These are phyloP conservation scores for Chrysina gloriosa DNA, from an alignment of 2,888 invertebrate genomes.

Conservation along the genomic window DNA sequence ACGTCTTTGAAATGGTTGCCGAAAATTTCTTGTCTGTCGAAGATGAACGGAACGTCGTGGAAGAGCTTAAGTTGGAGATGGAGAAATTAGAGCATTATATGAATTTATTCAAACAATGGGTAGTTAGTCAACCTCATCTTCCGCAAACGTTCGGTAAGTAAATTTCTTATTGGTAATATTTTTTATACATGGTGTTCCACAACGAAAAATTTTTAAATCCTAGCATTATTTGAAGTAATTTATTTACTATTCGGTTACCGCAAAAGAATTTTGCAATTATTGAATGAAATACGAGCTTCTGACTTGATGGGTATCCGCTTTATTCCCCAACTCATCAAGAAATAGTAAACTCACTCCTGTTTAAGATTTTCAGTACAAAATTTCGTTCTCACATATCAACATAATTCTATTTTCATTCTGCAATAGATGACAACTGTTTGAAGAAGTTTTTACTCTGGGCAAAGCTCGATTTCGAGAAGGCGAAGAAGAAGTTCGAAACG, in stretches of 20 bases:
- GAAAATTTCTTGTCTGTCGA: not conserved
- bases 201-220: not conserved
- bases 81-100: conserved; percentile 23
- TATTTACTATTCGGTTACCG: not conserved
- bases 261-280: not conserved
- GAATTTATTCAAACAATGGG: conserved; percentile 16
- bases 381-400: too few relatives aligned
- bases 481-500: conserved; percentile 73
- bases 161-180: not conserved
- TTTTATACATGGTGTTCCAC: not conserved
- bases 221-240: not conserved
- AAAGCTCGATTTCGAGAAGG: conserved; percentile 74
- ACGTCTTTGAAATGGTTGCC: too few relatives aligned
- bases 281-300: not conserved
- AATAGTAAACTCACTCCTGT: too few relatives aligned
- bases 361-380: too few relatives aligned
- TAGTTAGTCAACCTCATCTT: conserved; percentile 8
- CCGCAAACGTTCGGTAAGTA: conserved; percentile 28
- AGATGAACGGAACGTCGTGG: not conserved
- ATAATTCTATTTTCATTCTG: not conserved
- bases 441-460: conserved; percentile 72
- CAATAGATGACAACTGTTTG: conserved; percentile 67
- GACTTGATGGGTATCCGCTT: too few relatives aligned
- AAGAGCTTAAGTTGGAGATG: not conserved
- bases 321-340: too few relatives aligned